Conservation (phyloP, 1,140 invertebrate species). For the Ruditapes philippinarum region DNA sequence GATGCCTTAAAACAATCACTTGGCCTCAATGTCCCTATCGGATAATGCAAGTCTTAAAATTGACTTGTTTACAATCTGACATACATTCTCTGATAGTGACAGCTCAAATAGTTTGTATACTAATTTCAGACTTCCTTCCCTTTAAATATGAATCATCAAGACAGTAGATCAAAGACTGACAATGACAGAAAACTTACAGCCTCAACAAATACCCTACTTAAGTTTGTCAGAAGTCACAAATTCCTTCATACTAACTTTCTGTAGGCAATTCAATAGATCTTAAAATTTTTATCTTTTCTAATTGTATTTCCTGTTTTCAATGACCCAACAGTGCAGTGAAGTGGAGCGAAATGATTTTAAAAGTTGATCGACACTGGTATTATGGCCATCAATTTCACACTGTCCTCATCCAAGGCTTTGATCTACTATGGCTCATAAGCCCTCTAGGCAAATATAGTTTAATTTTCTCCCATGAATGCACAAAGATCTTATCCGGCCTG, state of each 20-base stretch:
- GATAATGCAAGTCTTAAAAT: too few species aligned
- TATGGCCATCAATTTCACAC: slow-evolving; percentile 15
- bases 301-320: slow-evolving; percentile 33
- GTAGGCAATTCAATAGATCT: not conserved
- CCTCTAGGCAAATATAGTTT: slow-evolving; percentile 16
- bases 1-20: too few species aligned
- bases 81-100: too few species aligned
- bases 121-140: too few species aligned
- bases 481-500: not conserved
- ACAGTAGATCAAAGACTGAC: too few species aligned
- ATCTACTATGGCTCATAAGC: not conserved
- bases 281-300: slow-evolving; percentile 37
- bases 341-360: slow-evolving; percentile 6
- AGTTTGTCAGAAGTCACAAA: too few species aligned
- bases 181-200: too few species aligned
- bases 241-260: not conserved
- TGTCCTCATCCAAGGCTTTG: not conserved
- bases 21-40: too few species aligned
- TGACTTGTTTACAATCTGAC: too few species aligned
- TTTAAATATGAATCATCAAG: too few species aligned
- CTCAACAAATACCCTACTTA: too few species aligned
- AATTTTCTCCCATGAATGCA: not conserved
- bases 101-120: too few species aligned
- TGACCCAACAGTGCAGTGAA: not conserved
- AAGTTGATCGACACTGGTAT: not conserved